Evolutionary conservation across 1,140 invertebrate genomes (phyloP).

Genomic region (Diorhabda sublineata): DNA sequence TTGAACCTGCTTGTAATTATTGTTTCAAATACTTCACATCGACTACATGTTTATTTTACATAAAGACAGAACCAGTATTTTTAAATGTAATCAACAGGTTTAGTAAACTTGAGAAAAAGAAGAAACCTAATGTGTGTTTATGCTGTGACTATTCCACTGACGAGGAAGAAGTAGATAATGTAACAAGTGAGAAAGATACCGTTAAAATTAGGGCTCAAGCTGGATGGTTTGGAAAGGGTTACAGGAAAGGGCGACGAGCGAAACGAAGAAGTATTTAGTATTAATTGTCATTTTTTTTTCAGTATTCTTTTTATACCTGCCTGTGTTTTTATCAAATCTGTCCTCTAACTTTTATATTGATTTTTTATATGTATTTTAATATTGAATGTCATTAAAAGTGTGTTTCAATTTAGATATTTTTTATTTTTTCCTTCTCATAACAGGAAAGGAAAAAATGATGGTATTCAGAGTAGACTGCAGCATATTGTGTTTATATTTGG

Average conservation of each 20-base stretch:
- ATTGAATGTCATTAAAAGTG: not conserved
- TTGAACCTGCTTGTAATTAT: slow-evolving; percentile 49
- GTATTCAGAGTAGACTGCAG: no score
- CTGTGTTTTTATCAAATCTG: not conserved
- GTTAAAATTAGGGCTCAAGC: slow-evolving; percentile 50
- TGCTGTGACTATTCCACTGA: slow-evolving; percentile 55
- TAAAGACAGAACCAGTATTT: slow-evolving; percentile 47
- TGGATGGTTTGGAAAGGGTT: slow-evolving; percentile 59
- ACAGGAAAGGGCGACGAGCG: slow-evolving; percentile 43
- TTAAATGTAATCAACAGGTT: slow-evolving; percentile 45
- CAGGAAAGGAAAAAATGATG: no score
- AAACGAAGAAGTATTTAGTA: slow-evolving; percentile 22
- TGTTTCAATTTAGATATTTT: slow-evolving; percentile 1
- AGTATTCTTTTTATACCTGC: not conserved
- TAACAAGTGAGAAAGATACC: slow-evolving; percentile 32
- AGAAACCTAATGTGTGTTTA: slow-evolving; percentile 50
- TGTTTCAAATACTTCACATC: slow-evolving; percentile 54
- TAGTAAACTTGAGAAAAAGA: slow-evolving; percentile 45
- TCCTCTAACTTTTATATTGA: not conserved
- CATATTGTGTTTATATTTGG: no score
- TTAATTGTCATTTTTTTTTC: not conserved
- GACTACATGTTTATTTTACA: slow-evolving; percentile 54
- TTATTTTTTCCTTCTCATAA: not conserved
- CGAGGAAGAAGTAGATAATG: slow-evolving; percentile 40
- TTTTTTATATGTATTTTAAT: not conserved